phyloP scores from a whole-genome alignment of 2,113 vertebrate species.

The Ptyas mucosa region DNA sequence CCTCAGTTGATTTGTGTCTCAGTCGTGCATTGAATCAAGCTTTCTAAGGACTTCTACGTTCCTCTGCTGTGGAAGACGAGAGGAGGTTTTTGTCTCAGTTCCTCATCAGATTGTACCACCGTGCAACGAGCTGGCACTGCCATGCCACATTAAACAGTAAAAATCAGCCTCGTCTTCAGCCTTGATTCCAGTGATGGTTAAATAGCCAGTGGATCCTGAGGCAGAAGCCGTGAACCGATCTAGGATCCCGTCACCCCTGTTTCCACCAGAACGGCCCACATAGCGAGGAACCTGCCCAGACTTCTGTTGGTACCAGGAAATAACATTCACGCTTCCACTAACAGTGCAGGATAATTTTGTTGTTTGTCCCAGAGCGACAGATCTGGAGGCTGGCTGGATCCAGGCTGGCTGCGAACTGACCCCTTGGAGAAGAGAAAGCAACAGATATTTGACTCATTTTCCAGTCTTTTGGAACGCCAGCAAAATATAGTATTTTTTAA shows the following conservation, averaged over 20 bases:
- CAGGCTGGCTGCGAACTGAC: not conserved
- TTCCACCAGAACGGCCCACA: not conserved
- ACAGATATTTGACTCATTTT: not conserved
- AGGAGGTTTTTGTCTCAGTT: not conserved
- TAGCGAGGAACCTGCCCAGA: not conserved
- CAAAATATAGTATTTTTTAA: not conserved
- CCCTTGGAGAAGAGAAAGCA: not conserved
- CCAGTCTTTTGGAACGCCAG: not conserved
- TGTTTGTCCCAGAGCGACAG: not conserved
- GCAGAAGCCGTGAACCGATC: not conserved
- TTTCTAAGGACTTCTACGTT: not conserved
- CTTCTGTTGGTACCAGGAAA: conserved; percentile 8
- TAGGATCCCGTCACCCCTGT: not conserved
- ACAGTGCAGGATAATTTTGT: not conserved
- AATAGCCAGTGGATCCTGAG: conserved; percentile 13
- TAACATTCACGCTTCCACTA: no score
- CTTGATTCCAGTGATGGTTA: not conserved
- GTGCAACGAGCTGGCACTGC: not conserved
- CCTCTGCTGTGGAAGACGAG: not conserved
- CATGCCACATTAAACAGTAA: not conserved
- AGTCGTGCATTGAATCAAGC: not conserved
- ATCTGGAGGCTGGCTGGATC: not conserved
- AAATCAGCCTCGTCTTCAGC: not conserved
- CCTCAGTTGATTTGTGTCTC: no score
- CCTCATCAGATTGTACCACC: not conserved